Percentiles rank a stretch among this genome's conserved stretches.
These are phyloP conservation scores for Acanthoscelides obtectus DNA, from an alignment of 2,888 invertebrate species.

Conservation along the genomic window DNA sequence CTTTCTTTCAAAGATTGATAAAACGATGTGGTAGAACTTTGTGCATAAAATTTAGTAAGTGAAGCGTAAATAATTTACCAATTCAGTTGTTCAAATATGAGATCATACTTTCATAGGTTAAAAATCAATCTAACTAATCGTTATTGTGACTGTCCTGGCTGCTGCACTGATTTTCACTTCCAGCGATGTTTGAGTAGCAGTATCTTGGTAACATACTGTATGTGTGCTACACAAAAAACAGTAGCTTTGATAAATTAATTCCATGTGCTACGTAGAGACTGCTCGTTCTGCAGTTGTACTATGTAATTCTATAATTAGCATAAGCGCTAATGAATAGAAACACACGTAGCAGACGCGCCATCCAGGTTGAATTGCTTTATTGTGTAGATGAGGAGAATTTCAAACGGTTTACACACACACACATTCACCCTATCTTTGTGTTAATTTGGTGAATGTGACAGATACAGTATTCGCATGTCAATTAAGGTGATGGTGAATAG, in stretches of 20 bases:
- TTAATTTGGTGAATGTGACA: not conserved
- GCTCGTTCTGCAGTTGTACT: not conserved
- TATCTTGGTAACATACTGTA: no score
- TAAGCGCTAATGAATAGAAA: not conserved
- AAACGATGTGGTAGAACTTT: no score
- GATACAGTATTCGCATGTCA: not conserved
- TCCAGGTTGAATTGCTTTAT: not conserved
- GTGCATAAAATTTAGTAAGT: no score
- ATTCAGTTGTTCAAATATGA: no score
- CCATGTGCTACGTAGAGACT: not conserved
- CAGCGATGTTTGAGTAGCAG: no score
- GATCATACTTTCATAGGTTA: no score
- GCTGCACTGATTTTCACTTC: no score
- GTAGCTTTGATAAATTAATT: not conserved
- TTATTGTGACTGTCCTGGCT: no score
- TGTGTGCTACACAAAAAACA: not conserved
- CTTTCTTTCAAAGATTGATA: no score
- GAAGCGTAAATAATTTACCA: no score
- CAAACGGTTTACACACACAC: not conserved
- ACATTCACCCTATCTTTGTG: not conserved
- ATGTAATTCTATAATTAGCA: not conserved
- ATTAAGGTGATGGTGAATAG: not conserved
- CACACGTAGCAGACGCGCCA: not conserved
- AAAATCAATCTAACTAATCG: no score
- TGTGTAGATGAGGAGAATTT: not conserved